Evolutionary conservation across 2,797 vertebrate genomes (phyloP).

Genomic region (Agapornis canus): DNA sequence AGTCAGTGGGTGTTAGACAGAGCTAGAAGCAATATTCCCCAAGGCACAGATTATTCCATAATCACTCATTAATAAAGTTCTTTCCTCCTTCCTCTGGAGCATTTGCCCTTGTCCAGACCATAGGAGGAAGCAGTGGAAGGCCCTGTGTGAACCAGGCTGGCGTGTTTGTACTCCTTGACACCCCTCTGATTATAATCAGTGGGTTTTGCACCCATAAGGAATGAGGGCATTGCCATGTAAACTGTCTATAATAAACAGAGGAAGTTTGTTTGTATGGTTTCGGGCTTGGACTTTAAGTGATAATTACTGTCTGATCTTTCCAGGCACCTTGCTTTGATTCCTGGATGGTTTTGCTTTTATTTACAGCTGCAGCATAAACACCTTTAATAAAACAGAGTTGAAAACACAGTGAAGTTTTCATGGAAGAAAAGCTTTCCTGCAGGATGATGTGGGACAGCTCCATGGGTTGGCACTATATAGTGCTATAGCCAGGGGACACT

Average conservation of each 20-base stretch:
- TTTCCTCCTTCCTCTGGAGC: background rate
- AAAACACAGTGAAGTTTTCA: background rate
- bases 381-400: background rate
- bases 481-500: accelerated
- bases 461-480: background rate
- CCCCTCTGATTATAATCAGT: background rate
- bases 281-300: background rate
- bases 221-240: background rate
- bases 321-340: background rate
- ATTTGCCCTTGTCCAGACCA: background rate
- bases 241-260: accelerated
- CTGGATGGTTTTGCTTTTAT: background rate
- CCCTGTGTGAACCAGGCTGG: background rate
- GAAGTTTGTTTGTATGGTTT: background rate
- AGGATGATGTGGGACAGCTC: background rate
- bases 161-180: accelerated
- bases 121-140: background rate
- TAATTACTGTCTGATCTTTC: background rate
- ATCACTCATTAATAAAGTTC: background rate
- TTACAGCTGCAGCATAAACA: background rate
- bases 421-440: background rate
- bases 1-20: background rate
- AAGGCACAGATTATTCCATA: background rate
- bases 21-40: background rate
- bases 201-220: background rate